phyloP scores from a whole-genome alignment of 2,113 vertebrate genomes.

The Eolophus roseicapilla region DNA sequence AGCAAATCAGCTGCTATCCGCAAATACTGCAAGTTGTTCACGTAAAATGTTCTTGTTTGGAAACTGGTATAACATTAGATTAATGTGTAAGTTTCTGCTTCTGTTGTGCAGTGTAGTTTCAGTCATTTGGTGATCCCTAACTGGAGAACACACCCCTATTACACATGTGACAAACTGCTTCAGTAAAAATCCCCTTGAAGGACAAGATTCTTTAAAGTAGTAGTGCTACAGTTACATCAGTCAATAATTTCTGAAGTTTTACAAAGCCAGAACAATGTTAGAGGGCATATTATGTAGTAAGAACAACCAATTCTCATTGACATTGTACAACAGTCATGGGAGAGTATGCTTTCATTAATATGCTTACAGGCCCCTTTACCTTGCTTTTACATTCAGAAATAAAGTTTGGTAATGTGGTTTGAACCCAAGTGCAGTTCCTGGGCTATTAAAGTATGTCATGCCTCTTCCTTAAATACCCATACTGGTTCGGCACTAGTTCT shows the following conservation, averaged over 20 bases:
- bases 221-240: background rate
- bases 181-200: background rate
- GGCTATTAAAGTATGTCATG: background rate
- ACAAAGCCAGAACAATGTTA: background rate
- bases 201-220: background rate
- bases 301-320: background rate
- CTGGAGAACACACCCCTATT: background rate
- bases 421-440: background rate
- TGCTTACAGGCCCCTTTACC: background rate
- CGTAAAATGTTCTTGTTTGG: background rate
- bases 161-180: background rate
- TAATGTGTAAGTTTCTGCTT: constrained; percentile 32
- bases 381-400: background rate
- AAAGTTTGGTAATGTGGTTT: background rate
- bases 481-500: background rate
- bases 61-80: background rate
- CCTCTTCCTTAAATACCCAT: background rate
- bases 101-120: constrained; percentile 44
- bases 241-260: background rate
- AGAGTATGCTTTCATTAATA: background rate
- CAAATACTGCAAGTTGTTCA: background rate
- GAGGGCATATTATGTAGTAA: background rate
- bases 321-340: background rate
- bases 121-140: constrained; percentile 32
- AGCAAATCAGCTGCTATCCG: background rate